Conservation (phyloP, 1,140 invertebrate genomes). For the Orchesella cincta region DNA sequence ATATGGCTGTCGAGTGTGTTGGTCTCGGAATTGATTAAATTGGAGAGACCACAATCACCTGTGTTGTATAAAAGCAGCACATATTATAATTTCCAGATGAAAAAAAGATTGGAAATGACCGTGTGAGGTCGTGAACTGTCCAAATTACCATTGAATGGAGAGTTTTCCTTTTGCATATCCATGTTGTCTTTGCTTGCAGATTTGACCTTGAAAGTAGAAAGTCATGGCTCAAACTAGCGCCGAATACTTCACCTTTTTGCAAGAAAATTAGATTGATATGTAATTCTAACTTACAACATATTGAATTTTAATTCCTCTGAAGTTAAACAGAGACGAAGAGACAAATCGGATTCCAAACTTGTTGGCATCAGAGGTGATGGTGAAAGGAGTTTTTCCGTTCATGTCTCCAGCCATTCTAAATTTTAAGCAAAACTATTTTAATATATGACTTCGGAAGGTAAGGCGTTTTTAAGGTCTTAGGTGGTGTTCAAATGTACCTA, state of each 20-base stretch:
- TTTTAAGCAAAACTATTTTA: background rate
- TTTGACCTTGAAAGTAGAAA: conserved; percentile 6
- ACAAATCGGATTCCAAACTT: conserved; percentile 48
- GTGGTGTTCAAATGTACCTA: conserved; percentile 30
- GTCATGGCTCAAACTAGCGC: too few relatives aligned
- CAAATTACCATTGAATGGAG: conserved; percentile 21
- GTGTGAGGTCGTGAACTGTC: background rate
- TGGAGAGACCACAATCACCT: conserved; percentile 2
- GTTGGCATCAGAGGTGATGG: conserved; percentile 45
- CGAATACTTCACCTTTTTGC: too few relatives aligned
- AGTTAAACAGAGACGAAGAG: conserved; percentile 49
- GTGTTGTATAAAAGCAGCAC: background rate
- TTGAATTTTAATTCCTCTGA: conserved; percentile 50
- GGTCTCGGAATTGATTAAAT: background rate
- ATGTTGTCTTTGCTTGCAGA: background rate
- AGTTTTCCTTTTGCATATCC: background rate
- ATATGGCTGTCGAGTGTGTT: conserved; percentile 39
- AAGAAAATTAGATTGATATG: background rate
- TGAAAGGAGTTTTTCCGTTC: conserved; percentile 49
- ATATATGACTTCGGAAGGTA: background rate
- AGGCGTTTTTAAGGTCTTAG: background rate
- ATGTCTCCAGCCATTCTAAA: conserved; percentile 48
- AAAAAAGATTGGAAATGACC: background rate
- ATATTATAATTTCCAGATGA: too few relatives aligned
- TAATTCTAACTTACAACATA: conserved; percentile 38